These are phyloP conservation scores for Nothocercus julius DNA, from an alignment of 2,113 vertebrate genomes.

Conservation along the genomic window DNA sequence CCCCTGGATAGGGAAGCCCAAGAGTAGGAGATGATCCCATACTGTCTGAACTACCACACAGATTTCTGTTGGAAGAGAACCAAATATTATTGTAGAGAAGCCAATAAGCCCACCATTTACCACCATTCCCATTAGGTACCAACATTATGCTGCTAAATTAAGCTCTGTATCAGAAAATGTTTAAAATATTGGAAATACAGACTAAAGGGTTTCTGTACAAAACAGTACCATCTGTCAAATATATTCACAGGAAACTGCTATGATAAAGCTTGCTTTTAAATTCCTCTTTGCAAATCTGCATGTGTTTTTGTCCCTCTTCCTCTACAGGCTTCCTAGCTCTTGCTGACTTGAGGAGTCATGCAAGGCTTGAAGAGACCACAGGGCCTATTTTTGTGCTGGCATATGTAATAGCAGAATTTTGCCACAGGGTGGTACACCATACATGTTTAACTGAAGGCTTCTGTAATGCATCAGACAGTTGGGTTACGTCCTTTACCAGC, in stretches of 20 bases:
- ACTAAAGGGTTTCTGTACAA: not conserved
- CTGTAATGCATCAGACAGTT: slow-evolving; percentile 77
- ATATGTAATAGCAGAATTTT: slow-evolving; percentile 84
- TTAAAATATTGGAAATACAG: not conserved
- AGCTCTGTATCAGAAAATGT: not conserved
- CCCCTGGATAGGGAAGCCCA: slow-evolving; percentile 13
- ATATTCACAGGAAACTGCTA: not conserved
- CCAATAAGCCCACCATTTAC: not conserved
- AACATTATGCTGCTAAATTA: not conserved
- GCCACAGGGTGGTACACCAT: slow-evolving; percentile 92
- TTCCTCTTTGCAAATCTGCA: slow-evolving; percentile 23
- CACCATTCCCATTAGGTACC: not conserved
- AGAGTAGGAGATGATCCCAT: not conserved
- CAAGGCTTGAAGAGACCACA: not conserved
- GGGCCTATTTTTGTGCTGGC: slow-evolving; percentile 31
- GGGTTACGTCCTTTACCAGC: slow-evolving; percentile 73
- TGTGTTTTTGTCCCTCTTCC: not conserved
- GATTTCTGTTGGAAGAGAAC: not conserved
- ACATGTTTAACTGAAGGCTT: slow-evolving; percentile 82
- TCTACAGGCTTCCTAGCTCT: not conserved
- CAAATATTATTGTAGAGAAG: not conserved
- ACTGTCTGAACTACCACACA: not conserved
- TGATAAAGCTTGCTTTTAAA: slow-evolving; percentile 17
- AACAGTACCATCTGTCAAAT: not conserved
- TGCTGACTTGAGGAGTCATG: not conserved